Conservation (phyloP, 1,140 invertebrate genomes). For the Megathymus violae region DNA sequence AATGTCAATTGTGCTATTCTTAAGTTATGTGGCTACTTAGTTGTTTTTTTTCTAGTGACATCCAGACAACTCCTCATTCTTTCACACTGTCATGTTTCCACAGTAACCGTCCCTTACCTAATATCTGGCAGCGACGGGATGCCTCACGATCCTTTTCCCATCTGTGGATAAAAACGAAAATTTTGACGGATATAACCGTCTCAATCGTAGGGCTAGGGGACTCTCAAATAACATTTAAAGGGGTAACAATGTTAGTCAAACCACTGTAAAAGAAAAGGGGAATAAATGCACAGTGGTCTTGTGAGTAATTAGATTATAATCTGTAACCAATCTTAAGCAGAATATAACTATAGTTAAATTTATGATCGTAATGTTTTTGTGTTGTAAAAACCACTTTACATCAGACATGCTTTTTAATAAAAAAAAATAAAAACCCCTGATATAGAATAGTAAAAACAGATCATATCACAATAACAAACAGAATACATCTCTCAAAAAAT, state of each 20-base stretch:
- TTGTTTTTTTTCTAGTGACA: slow-evolving; percentile 12
- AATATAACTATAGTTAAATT: too few relatives aligned
- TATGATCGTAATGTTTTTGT: too few relatives aligned
- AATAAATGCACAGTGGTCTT: neutral
- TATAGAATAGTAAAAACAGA: too few relatives aligned
- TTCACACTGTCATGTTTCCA: slow-evolving; percentile 19
- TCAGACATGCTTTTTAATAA: too few relatives aligned
- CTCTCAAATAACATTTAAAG: slow-evolving; percentile 10
- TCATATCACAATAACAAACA: too few relatives aligned
- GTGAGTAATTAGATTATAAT: neutral
- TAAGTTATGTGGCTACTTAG: slow-evolving; percentile 1
- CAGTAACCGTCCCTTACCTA: slow-evolving; percentile 67
- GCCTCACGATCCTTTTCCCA: slow-evolving; percentile 58
- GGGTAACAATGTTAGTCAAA: neutral
- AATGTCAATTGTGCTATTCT: neutral
- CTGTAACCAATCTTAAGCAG: neutral
- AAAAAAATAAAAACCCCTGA: too few relatives aligned
- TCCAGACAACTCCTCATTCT: slow-evolving; percentile 12
- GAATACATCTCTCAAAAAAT: too few relatives aligned
- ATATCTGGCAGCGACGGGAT: slow-evolving; percentile 42
- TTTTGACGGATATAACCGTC: slow-evolving; percentile 79
- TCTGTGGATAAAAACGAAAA: slow-evolving; percentile 82
- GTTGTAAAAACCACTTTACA: neutral
- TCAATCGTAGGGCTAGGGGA: slow-evolving; percentile 51
- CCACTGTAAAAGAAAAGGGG: neutral